Conservation (phyloP, 2,888 invertebrate genomes). For the Mystacides longicornis region DNA sequence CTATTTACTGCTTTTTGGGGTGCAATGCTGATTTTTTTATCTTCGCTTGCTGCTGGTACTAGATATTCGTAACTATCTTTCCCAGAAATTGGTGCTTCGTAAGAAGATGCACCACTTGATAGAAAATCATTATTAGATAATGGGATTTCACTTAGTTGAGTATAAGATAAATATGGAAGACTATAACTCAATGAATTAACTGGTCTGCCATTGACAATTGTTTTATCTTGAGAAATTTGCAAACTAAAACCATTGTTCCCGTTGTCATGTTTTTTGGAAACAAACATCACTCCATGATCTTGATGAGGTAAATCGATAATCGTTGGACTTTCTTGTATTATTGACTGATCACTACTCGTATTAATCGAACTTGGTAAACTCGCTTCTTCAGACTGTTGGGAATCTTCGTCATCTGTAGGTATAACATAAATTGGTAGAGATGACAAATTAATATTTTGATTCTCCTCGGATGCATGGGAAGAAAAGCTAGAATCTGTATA, state of each 20-base stretch:
- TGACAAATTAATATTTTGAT: not conserved
- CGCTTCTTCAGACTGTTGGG: too few relatives aligned
- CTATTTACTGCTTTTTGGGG: slow-evolving; percentile 6
- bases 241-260: too few relatives aligned
- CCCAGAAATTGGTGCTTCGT: slow-evolving; percentile 14
- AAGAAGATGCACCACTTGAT: slow-evolving; percentile 16
- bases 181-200: slow-evolving; percentile 14
- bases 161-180: slow-evolving; percentile 21
- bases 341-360: too few relatives aligned
- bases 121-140: slow-evolving; percentile 4
- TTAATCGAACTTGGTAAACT: too few relatives aligned
- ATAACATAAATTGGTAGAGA: too few relatives aligned
- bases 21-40: slow-evolving; percentile 5
- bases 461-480: not conserved
- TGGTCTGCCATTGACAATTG: slow-evolving; percentile 7
- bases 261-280: too few relatives aligned
- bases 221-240: slow-evolving; percentile 6
- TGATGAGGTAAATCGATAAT: too few relatives aligned
- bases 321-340: too few relatives aligned
- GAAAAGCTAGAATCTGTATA: not conserved
- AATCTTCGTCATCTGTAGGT: too few relatives aligned
- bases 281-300: too few relatives aligned
- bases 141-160: slow-evolving; percentile 21
- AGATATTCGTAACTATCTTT: slow-evolving; percentile 15
- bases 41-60: slow-evolving; percentile 17